phyloP scores from a whole-genome alignment of 1,140 invertebrate genomes.

The Tachypleus tridentatus region DNA sequence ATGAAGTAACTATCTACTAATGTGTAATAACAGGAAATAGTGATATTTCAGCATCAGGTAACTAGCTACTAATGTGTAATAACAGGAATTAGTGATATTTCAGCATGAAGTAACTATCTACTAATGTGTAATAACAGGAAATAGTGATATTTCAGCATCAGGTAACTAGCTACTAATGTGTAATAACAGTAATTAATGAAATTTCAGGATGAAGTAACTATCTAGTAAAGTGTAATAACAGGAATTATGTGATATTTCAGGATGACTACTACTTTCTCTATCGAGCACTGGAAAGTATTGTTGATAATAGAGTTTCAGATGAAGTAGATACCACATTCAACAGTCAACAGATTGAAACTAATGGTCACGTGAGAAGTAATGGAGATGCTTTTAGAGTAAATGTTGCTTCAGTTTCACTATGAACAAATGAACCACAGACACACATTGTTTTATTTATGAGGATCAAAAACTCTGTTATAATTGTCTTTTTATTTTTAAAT shows the following conservation, averaged over 20 bases:
- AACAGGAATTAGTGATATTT: neutral
- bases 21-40: conserved; percentile 22
- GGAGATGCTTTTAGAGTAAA: neutral
- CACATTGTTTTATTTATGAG: no score
- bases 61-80: neutral
- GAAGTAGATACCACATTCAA: neutral
- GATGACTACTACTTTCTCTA: conserved; percentile 54
- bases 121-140: conserved; percentile 23
- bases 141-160: no score
- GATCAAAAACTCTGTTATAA: no score
- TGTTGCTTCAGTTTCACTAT: no score
- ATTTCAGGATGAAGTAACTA: neutral
- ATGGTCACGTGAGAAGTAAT: neutral
- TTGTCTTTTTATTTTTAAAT: no score
- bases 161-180: neutral
- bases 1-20: neutral
- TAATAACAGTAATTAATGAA: neutral
- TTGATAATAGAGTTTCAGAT: neutral
- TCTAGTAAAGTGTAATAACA: conserved; percentile 23
- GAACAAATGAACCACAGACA: no score
- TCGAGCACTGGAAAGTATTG: conserved; percentile 42
- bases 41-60: conserved; percentile 12
- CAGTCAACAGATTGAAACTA: neutral
- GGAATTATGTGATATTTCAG: conserved; percentile 13
- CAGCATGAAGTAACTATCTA: neutral